These are phyloP conservation scores for Drosophila ogumai DNA, from an alignment of 1,140 invertebrate species.

Conservation along the genomic window DNA sequence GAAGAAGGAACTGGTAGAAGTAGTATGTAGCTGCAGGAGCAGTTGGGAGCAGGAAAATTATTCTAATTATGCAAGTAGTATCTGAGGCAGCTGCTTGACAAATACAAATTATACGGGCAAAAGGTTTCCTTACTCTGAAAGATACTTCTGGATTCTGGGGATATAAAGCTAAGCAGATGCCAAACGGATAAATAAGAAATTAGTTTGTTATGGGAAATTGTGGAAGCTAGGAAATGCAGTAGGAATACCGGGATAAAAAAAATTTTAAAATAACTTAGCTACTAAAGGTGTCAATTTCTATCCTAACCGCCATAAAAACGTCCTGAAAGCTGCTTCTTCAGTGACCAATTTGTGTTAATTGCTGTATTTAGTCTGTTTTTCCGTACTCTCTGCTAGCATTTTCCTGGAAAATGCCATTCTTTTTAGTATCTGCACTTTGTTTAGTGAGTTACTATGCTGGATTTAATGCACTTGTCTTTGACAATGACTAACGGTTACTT, in stretches of 20 bases:
- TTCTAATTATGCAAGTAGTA: slow-evolving; percentile 54
- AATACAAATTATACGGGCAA: slow-evolving; percentile 50
- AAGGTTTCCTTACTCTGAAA: slow-evolving; percentile 16
- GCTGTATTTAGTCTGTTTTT: slow-evolving; percentile 4
- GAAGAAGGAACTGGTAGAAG: background rate
- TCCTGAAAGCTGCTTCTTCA: background rate
- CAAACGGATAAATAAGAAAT: slow-evolving; percentile 8
- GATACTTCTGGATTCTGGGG: slow-evolving; percentile 4
- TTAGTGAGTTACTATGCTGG: slow-evolving; percentile 31
- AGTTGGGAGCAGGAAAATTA: slow-evolving; percentile 38
- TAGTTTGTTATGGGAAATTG: background rate
- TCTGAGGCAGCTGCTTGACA: slow-evolving; percentile 45
- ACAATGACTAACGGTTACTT: slow-evolving; percentile 52
- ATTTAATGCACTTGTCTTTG: slow-evolving; percentile 66
- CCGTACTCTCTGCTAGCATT: background rate
- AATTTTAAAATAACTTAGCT: background rate
- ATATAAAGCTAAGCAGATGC: slow-evolving; percentile 6
- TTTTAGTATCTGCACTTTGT: slow-evolving; percentile 20
- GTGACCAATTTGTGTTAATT: slow-evolving; percentile 40
- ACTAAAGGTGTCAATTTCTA: background rate
- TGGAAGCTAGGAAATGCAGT: background rate
- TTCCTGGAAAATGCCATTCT: slow-evolving; percentile 7
- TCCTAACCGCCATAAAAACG: background rate
- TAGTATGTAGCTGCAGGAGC: slow-evolving; percentile 12
- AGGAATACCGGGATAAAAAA: background rate